Conservation (phyloP, 2,888 invertebrate species). For the Julus scandinavius region DNA sequence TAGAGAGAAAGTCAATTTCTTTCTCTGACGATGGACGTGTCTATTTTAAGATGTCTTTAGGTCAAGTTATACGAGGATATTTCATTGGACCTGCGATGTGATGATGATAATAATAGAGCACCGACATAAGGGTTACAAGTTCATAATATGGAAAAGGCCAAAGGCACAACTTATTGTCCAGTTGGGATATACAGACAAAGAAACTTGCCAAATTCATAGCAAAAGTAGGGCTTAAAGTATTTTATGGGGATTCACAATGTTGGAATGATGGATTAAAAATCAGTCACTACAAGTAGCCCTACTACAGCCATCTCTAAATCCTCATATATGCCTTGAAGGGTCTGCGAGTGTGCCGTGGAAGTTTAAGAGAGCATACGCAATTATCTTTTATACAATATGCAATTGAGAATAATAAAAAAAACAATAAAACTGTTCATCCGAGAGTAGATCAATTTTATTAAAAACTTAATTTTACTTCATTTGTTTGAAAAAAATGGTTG, state of each 20-base stretch:
- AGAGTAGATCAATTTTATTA: no score
- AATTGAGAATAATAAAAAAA: no score
- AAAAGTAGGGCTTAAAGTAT: background rate
- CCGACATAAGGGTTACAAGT: conserved; percentile 8
- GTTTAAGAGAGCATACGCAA: no score
- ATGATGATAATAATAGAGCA: background rate
- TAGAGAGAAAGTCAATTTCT: conserved; percentile 33
- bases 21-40: conserved; percentile 15
- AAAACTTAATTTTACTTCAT: no score
- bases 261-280: conserved; percentile 12
- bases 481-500: no score
- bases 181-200: background rate
- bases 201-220: background rate
- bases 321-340: background rate
- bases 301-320: background rate
- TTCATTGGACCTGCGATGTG: conserved; percentile 1
- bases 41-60: conserved; percentile 33
- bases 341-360: no score
- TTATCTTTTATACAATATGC: no score
- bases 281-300: conserved; percentile 9
- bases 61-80: conserved; percentile 25
- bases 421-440: no score
- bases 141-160: conserved; percentile 13
- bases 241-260: background rate
- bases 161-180: background rate